Percentiles rank a stretch among this genome's conserved stretches.
Evolutionary conservation across 2,888 invertebrate genomes (phyloP).

Genomic region (Torymus tubicola): DNA sequence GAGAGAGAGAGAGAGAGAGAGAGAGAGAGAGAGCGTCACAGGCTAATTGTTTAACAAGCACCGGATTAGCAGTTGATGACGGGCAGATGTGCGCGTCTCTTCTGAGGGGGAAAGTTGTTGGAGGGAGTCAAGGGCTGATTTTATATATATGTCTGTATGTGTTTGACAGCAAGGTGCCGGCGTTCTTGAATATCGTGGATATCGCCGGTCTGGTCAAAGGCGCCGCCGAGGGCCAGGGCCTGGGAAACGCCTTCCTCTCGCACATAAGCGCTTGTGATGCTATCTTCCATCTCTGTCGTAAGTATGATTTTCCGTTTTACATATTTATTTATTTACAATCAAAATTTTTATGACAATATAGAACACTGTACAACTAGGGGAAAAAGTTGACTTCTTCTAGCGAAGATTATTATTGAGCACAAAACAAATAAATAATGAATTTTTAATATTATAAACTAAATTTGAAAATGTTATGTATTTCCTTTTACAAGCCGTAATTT

Average conservation of each 20-base stretch:
- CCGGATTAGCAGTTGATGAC: conserved; percentile 72
- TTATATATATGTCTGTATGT: not conserved
- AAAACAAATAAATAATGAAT: no score
- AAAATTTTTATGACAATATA: no score
- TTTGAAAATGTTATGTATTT: no score
- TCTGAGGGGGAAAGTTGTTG: no score
- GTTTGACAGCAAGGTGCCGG: conserved; percentile 95
- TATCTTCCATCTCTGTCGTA: conserved; percentile 97
- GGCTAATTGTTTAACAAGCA: conserved; percentile 74
- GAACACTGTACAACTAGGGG: no score
- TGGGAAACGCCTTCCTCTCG: conserved; percentile 98
- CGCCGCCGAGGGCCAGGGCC: conserved; percentile 97
- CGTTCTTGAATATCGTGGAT: conserved; percentile 97
- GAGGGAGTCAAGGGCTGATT: no score
- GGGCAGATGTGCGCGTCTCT: not conserved
- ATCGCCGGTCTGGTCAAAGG: conserved; percentile 99
- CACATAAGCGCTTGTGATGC: conserved; percentile 99
- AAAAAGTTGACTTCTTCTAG: no score
- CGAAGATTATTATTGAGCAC: no score
- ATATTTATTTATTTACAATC: no score
- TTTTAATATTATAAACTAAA: no score
- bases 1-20: no score
- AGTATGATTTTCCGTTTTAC: conserved; percentile 76
- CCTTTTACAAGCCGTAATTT: no score
- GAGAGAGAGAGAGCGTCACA: conserved; percentile 59